Evolutionary conservation across 2,888 invertebrate genomes (phyloP).

Genomic region (Drosophila melanosoma): DNA sequence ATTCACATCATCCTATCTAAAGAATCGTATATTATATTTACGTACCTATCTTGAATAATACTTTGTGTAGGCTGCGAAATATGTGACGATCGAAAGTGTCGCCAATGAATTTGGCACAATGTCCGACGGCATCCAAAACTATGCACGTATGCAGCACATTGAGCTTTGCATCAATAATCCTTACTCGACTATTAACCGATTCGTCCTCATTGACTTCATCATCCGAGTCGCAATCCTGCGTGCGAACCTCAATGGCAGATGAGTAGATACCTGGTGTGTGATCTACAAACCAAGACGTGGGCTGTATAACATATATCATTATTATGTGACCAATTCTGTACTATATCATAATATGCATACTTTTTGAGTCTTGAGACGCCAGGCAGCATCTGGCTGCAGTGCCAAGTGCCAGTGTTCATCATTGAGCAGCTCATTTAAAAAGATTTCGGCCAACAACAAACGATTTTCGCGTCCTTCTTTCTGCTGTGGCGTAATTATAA

Average conservation of each 20-base stretch:
- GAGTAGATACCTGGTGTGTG: conserved; percentile 84
- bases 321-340: background rate
- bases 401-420: conserved; percentile 83
- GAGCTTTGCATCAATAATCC: conserved; percentile 86
- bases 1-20: background rate
- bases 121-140: conserved; percentile 89
- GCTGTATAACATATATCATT: conserved; percentile 48
- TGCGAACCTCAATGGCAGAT: conserved; percentile 83
- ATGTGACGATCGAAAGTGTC: conserved; percentile 87
- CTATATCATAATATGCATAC: conserved; percentile 36
- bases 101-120: conserved; percentile 87
- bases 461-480: conserved; percentile 35
- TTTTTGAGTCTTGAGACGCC: conserved; percentile 72
- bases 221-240: conserved; percentile 81
- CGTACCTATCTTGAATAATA: conserved; percentile 90
- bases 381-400: conserved; percentile 77
- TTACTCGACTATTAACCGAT: conserved; percentile 62
- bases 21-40: background rate
- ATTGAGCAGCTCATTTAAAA: conserved; percentile 80
- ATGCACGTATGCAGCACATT: conserved; percentile 89
- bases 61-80: conserved; percentile 88
- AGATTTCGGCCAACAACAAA: conserved; percentile 62
- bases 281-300: conserved; percentile 82
- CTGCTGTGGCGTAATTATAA: conserved; percentile 65
- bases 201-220: conserved; percentile 80